These are phyloP conservation scores for Pachliopta kotzebuea DNA, from an alignment of 2,888 invertebrate species.

Conservation along the genomic window DNA sequence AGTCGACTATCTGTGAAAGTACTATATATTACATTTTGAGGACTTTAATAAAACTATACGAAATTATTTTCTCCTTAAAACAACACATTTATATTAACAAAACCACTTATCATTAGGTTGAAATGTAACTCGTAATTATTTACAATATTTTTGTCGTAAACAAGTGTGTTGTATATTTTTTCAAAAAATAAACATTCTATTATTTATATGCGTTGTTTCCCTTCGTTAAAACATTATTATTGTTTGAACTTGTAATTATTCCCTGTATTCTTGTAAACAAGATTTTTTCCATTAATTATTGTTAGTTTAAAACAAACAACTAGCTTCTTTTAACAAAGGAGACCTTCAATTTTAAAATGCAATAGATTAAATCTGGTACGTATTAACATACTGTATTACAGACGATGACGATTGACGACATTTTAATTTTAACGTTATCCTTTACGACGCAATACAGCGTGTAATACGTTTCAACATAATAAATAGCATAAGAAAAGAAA, in stretches of 20 bases:
- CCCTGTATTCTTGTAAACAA: not conserved
- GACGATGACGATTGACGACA: not conserved
- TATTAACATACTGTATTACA: not conserved
- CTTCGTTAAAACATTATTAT: not conserved
- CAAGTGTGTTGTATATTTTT: not conserved
- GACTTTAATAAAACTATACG: too few relatives aligned
- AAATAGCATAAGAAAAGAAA: not conserved
- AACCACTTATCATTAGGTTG: too few relatives aligned
- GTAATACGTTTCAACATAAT: not conserved
- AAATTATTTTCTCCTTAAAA: too few relatives aligned
- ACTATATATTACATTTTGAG: too few relatives aligned
- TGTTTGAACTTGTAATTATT: too few relatives aligned
- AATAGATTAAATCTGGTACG: not conserved
- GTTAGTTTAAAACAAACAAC: not conserved
- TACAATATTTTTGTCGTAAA: too few relatives aligned
- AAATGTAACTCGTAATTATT: too few relatives aligned
- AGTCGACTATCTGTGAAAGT: not conserved
- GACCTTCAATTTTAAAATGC: conserved; percentile 1
- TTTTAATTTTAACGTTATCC: not conserved
- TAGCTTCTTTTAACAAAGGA: not conserved
- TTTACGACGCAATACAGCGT: not conserved
- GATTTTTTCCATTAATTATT: not conserved
- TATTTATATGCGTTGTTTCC: not conserved
- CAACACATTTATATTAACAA: not conserved
- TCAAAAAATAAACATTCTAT: too few relatives aligned